phyloP scores from a whole-genome alignment of 2,113 vertebrate species.

The Oncorhynchus mykiss region DNA sequence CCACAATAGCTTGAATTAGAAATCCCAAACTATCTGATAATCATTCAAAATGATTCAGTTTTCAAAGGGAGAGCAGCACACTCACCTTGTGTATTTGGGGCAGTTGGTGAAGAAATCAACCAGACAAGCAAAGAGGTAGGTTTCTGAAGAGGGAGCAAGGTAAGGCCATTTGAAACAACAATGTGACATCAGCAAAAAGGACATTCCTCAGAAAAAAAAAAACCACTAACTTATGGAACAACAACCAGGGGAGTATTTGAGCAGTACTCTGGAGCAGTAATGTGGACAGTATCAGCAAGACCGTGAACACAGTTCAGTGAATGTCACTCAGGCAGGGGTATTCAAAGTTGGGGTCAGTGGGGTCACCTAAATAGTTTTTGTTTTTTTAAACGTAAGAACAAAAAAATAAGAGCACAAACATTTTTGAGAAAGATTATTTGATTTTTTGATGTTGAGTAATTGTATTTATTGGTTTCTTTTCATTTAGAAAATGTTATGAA shows the following conservation, averaged over 20 bases:
- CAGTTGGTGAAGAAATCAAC: constrained; percentile 99
- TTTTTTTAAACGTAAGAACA: no score
- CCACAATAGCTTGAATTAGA: constrained; percentile 32
- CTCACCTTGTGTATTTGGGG: constrained; percentile 92
- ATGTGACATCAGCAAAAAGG: background rate
- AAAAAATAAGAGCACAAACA: no score
- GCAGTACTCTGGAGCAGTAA: background rate
- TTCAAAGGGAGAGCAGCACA: background rate
- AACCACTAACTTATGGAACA: background rate
- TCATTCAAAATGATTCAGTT: background rate
- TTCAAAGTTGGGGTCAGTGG: background rate
- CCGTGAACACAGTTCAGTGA: background rate
- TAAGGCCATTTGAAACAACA: background rate
- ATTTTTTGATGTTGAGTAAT: no score
- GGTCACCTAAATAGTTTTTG: background rate
- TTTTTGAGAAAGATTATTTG: no score
- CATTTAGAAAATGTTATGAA: no score
- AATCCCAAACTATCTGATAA: background rate
- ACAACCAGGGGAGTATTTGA: background rate
- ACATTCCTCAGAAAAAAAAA: background rate
- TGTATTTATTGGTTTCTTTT: no score
- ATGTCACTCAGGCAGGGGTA: background rate
- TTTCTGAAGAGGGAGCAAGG: constrained; percentile 77
- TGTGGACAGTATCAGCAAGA: background rate
- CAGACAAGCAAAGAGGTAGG: constrained; percentile 95